A percentile compares a stretch with the other conserved stretches of the same genome.
phyloP scores from a whole-genome alignment of 2,797 vertebrate species.

The Phataginus tetradactyla region DNA sequence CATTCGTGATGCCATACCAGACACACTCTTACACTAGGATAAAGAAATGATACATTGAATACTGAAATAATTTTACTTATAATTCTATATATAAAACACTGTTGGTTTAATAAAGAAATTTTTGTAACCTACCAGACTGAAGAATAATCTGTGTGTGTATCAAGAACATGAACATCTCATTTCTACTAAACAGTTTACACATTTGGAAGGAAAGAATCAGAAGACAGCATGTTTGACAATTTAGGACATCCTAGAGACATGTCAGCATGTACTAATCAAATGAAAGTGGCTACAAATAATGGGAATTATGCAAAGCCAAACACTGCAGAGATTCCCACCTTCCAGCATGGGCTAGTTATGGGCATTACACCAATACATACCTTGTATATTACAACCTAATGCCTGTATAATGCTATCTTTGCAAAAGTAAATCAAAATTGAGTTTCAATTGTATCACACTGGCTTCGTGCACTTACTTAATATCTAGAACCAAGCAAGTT shows the following conservation, averaged over 20 bases:
- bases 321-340: not conserved
- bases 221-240: not conserved
- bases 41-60: conserved; percentile 3
- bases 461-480: not conserved
- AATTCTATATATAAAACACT: conserved; percentile 14
- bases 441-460: not conserved
- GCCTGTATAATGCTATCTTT: not conserved
- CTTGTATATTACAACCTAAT: not conserved
- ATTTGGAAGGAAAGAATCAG: conserved; percentile 34
- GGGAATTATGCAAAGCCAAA: not conserved
- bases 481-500: conserved; percentile 12
- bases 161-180: not conserved
- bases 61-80: conserved; percentile 10
- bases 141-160: not conserved
- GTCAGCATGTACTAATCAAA: not conserved
- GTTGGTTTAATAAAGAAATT: not conserved
- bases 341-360: not conserved
- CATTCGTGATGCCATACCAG: not conserved
- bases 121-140: accelerated
- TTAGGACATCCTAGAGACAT: not conserved
- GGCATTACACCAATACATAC: not conserved
- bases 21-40: not conserved
- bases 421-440: conserved; percentile 34
- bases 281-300: not conserved
- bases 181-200: not conserved